Percentiles rank a stretch among this genome's conserved stretches.
Evolutionary conservation across 2,113 vertebrate genomes (phyloP).

Genomic region (Aldabrachelys gigantea): DNA sequence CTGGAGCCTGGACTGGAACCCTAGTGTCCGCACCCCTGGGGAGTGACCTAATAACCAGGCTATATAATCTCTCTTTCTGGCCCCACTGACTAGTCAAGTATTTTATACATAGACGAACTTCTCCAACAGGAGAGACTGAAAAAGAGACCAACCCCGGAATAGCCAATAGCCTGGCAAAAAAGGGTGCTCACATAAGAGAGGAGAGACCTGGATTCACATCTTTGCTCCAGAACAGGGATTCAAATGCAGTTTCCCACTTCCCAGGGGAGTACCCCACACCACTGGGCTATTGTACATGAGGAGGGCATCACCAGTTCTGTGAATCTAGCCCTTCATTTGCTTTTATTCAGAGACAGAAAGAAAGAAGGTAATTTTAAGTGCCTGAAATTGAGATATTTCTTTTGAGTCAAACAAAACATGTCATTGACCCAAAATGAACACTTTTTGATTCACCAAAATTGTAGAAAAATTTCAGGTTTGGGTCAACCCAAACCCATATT

Average conservation of each 20-base stretch:
- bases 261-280: neutral
- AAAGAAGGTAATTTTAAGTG: neutral
- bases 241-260: neutral
- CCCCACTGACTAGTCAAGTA: neutral
- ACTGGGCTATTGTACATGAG: neutral
- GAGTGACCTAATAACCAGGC: neutral
- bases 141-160: neutral
- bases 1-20: neutral
- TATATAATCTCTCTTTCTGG: neutral
- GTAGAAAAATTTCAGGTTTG: neutral
- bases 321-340: neutral
- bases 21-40: neutral
- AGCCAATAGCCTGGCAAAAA: neutral
- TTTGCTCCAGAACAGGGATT: neutral
- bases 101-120: neutral
- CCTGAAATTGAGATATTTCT: neutral
- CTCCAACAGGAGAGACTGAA: neutral
- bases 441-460: neutral
- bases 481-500: neutral
- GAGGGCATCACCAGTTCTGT: neutral
- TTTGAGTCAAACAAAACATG: neutral
- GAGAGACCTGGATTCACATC: neutral
- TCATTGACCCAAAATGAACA: neutral
- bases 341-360: too few species aligned
- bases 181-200: neutral